Evolutionary conservation across 2,888 invertebrate species (phyloP).

Genomic region (Ptychoptera contaminata): DNA sequence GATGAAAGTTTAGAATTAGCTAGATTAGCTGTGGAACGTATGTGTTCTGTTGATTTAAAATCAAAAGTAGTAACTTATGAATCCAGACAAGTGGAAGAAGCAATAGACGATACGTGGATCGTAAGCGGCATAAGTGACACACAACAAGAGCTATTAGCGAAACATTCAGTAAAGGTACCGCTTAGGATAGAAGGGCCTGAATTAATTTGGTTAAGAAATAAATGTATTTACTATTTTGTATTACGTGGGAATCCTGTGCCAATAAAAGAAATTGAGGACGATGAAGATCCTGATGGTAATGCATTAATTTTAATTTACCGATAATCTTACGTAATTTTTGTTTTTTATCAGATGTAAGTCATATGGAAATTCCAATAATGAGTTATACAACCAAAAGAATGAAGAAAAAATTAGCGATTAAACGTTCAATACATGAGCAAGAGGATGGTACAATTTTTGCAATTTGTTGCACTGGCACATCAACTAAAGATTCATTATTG

Average conservation of each 20-base stretch:
- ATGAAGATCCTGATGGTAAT: constrained; percentile 40
- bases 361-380: constrained; percentile 42
- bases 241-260: constrained; percentile 53
- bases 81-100: constrained; percentile 51
- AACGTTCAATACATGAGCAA: constrained; percentile 75
- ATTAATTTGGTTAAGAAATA: constrained; percentile 59
- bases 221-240: constrained; percentile 67
- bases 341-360: constrained; percentile 45
- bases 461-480: constrained; percentile 81
- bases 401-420: constrained; percentile 25
- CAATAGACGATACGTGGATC: constrained; percentile 82
- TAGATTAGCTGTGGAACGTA: constrained; percentile 64
- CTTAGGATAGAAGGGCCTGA: constrained; percentile 77
- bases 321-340: constrained; percentile 2
- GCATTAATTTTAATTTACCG: constrained; percentile 36
- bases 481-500: constrained; percentile 78
- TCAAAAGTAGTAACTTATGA: constrained; percentile 48
- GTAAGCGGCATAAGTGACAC: constrained; percentile 69
- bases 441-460: constrained; percentile 79
- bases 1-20: constrained; percentile 63
- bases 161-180: constrained; percentile 44
- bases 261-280: constrained; percentile 21
- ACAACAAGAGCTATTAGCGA: constrained; percentile 52
- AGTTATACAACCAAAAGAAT: constrained; percentile 31
- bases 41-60: constrained; percentile 65